phyloP scores from a whole-genome alignment of 2,888 invertebrate species.

The Digitonthophagus gazella region DNA sequence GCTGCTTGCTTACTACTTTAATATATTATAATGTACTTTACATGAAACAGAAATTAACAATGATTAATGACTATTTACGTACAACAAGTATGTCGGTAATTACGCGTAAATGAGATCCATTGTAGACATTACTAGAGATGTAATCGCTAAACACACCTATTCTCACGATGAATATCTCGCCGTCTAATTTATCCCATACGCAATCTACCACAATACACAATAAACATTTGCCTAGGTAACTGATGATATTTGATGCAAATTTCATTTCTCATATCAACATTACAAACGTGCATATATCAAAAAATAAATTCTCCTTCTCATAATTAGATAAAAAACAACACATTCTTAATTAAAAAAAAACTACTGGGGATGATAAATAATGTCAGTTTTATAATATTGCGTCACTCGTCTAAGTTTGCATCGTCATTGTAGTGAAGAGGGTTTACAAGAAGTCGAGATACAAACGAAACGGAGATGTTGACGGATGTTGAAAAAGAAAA shows the following conservation, averaged over 20 bases:
- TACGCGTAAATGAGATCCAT: too few species aligned
- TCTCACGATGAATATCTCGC: not conserved
- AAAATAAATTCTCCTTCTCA: not conserved
- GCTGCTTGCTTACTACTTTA: too few species aligned
- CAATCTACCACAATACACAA: not conserved
- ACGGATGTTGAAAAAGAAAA: not conserved
- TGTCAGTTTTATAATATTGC: not conserved
- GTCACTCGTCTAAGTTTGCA: not conserved
- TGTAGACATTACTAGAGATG: not conserved
- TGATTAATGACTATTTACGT: too few species aligned
- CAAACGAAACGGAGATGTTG: not conserved
- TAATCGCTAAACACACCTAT: not conserved
- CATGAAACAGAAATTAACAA: too few species aligned
- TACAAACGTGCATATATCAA: not conserved
- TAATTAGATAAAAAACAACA: too few species aligned
- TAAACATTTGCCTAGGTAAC: not conserved
- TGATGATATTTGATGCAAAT: not conserved
- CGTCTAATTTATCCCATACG: not conserved
- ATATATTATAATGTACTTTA: too few species aligned
- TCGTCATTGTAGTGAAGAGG: not conserved
- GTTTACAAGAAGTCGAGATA: not conserved
- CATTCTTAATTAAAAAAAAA: not conserved
- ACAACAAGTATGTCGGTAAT: too few species aligned
- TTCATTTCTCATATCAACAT: not conserved
- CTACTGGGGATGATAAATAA: not conserved